Base-by-base conservation (phyloP, 2,888 invertebrate genomes). In the Lepidonotus clava region DNA sequence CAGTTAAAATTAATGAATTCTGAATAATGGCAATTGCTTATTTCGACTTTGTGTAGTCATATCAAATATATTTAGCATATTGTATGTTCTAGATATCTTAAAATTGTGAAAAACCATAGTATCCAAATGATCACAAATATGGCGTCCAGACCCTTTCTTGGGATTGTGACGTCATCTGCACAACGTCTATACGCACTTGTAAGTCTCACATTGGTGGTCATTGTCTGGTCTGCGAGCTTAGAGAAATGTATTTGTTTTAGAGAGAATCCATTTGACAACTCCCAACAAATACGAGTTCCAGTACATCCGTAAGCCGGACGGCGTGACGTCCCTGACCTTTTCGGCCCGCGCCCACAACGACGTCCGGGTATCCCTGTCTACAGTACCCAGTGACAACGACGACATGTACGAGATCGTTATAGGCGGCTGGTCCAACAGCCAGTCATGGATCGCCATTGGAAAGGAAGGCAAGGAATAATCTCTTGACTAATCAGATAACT, bases 361-460 rank as follows among this genome's bases (percentile, higher is more conserved):
- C 95, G 98, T 97, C 18, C 97, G 98, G 93, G 92, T 98, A 90
- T 97, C 97, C 0, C 96, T 98, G 21, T 96, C 97, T 21, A 8
- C 6, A 6, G 51, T 32, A 4, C 92, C 94, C 88, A 95, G 96
- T 86, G 96, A 96, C 0, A 96, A 97, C 1, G 95, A 95, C 83
- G 97, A 96, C 90, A 97, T 97, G 95, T 96, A 96, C 93, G 98
- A 98, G 94, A 93, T 98, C 84, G 97, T 97, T 95, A 95, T 98
- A 91, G 98, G 98, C 40, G 97, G 98, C 51, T 97, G 97, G 97
- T 96, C 96, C 46, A 98, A 98, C 94, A 95, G 96, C 89, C 97
- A 97, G 94, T 96, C 96, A 61, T 97, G 86, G 88, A 88, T 89
- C 18, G 56, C 87, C 6, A 36, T 53, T 2, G 87, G 86, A 0